Percentiles rank a stretch among this genome's conserved stretches.
Conservation (phyloP, 2,113 vertebrate genomes). For the Chionomys nivalis region DNA sequence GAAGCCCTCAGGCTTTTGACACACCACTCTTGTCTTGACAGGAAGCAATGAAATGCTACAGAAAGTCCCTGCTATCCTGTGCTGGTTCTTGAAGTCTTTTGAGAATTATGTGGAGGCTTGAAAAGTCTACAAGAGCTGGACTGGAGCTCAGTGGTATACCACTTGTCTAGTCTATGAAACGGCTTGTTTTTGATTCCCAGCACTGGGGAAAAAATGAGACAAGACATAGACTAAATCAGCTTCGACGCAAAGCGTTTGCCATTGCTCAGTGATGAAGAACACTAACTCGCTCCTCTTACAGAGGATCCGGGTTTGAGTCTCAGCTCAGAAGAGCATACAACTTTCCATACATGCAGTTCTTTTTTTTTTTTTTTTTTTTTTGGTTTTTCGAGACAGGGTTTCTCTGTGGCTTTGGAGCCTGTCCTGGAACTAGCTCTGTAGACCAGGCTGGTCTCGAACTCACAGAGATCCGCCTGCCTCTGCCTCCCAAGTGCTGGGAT, state of each 20-base stretch:
- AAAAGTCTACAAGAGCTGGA: background rate
- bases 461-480: no score
- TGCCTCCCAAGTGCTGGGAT: no score
- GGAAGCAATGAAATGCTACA: background rate
- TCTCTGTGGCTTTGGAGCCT: no score
- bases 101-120: constrained; percentile 54
- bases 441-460: no score
- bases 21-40: constrained; percentile 41
- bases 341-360: background rate
- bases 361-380: no score
- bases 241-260: background rate
- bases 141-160: background rate
- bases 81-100: constrained; percentile 11
- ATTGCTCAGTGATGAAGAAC: background rate
- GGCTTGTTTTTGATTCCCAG: background rate
- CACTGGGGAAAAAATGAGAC: background rate
- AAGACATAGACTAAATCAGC: background rate
- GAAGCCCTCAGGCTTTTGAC: constrained; percentile 8
- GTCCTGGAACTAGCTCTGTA: no score
- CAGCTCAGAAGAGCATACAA: background rate
- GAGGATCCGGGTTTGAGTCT: background rate
- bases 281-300: background rate
- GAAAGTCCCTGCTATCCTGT: constrained; percentile 7
- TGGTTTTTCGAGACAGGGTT: no score
- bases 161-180: background rate